A percentile compares a stretch with the other conserved stretches of the same genome.
Evolutionary conservation across 1,140 invertebrate genomes (phyloP).

Genomic region (Bursaphelenchus mucronatus): DNA sequence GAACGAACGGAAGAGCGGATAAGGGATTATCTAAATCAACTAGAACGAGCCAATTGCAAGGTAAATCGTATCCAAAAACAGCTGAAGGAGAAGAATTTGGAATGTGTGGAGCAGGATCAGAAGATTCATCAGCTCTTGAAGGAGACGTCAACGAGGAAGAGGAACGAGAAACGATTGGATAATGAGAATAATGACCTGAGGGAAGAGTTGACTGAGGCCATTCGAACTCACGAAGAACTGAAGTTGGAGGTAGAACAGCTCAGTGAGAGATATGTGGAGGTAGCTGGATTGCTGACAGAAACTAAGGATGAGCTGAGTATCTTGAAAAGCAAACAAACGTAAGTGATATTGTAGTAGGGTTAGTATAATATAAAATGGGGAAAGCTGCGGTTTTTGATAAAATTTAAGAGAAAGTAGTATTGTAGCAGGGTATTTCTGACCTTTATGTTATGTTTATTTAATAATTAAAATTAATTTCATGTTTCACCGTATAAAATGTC

Average conservation of each 20-base stretch:
- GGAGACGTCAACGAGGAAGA: slow-evolving; percentile 6
- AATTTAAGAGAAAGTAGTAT: too few species aligned
- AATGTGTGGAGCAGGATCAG: slow-evolving; percentile 1
- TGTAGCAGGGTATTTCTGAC: too few species aligned
- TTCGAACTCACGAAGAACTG: slow-evolving; percentile 17
- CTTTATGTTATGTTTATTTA: too few species aligned
- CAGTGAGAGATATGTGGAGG: slow-evolving; percentile 4
- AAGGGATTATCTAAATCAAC: slow-evolving; percentile 9
- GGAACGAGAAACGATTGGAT: slow-evolving; percentile 4
- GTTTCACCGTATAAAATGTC: too few species aligned
- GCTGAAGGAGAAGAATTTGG: slow-evolving; percentile 1
- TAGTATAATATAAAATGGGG: too few species aligned
- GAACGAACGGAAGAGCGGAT: neutral
- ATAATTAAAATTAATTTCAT: too few species aligned
- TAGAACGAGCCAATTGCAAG: slow-evolving; percentile 15
- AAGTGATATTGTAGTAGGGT: too few species aligned
- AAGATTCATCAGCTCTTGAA: slow-evolving; percentile 6
- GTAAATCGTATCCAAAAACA: slow-evolving; percentile 6
- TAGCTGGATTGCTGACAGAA: slow-evolving; percentile 13
- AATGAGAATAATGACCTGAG: slow-evolving; percentile 7
- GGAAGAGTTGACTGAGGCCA: neutral
- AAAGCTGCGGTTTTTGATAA: too few species aligned
- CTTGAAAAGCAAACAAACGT: too few species aligned
- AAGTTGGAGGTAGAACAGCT: neutral
- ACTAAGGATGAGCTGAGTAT: slow-evolving; percentile 5